Percentiles rank a stretch among this genome's conserved stretches.
Conservation (phyloP, 2,113 vertebrate species). For the Dasyornis broadbenti region DNA sequence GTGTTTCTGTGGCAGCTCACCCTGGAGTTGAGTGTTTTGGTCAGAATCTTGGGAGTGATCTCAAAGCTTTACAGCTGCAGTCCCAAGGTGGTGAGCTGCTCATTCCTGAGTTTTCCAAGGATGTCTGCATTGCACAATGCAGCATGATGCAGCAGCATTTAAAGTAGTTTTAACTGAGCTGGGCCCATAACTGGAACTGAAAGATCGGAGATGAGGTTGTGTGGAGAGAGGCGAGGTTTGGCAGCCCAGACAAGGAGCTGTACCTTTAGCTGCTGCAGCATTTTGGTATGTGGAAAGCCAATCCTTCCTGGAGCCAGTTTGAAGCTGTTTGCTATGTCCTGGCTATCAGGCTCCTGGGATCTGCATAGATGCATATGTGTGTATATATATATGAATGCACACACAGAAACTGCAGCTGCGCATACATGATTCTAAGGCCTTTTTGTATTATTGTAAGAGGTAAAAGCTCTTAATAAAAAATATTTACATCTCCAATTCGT, state of each 20-base stretch:
- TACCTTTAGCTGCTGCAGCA: background rate
- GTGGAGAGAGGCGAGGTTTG: background rate
- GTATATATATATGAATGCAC: accelerated
- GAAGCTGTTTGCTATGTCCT: background rate
- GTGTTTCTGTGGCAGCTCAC: background rate
- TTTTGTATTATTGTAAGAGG: background rate
- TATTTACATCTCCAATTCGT: background rate
- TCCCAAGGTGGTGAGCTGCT: background rate
- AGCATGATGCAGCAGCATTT: constrained; percentile 14
- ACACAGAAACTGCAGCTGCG: background rate
- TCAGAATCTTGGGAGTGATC: background rate
- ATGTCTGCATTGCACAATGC: constrained; percentile 27
- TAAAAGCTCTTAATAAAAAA: background rate
- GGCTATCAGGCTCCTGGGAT: background rate
- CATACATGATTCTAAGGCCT: background rate
- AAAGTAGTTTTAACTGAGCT: background rate
- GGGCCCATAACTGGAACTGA: background rate
- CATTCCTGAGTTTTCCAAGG: background rate
- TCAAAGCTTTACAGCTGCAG: background rate
- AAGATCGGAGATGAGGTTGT: background rate
- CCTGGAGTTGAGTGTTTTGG: background rate
- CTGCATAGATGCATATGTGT: background rate
- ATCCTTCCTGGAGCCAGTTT: background rate
- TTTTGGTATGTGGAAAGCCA: background rate
- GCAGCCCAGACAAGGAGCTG: background rate